phyloP scores from a whole-genome alignment of 2,113 vertebrate species.

The Corapipo altera region DNA sequence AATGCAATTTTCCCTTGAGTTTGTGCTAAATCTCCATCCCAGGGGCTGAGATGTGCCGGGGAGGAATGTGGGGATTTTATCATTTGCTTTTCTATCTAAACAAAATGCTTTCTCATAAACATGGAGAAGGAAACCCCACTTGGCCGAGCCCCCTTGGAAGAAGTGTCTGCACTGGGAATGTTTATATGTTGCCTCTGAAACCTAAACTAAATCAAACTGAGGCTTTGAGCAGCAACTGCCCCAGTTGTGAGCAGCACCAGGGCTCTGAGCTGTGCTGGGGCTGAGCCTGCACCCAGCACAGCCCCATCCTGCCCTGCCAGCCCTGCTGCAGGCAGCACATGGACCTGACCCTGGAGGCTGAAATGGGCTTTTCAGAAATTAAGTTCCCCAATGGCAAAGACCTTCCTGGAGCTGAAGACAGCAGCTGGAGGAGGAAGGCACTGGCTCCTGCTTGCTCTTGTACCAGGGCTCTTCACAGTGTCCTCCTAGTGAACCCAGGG shows the following conservation, averaged over 20 bases:
- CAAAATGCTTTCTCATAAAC: constrained; percentile 67
- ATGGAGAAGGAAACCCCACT: constrained; percentile 16
- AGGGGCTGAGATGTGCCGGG: not conserved
- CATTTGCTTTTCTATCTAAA: constrained; percentile 19
- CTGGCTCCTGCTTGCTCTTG: not conserved
- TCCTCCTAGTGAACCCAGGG: not conserved
- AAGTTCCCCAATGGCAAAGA: not conserved
- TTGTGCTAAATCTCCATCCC: not conserved
- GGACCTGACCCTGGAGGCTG: not conserved
- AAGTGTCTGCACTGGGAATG: constrained; percentile 47
- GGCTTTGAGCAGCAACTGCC: not conserved
- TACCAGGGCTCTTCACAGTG: fast-evolving
- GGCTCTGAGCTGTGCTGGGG: not conserved
- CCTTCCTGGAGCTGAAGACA: not conserved
- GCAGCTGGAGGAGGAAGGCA: fast-evolving
- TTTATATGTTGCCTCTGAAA: constrained; percentile 33
- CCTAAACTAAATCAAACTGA: not conserved
- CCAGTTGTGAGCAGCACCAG: not conserved
- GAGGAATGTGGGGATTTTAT: constrained; percentile 22
- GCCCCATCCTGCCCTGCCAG: not conserved
- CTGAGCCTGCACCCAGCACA: not conserved
- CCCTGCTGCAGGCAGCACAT: not conserved
- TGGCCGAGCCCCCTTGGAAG: constrained; percentile 24
- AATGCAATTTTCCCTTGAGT: not conserved
- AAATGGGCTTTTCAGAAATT: not conserved